These are phyloP conservation scores for Microcebus lehilahytsara DNA, from an alignment of 2,113 vertebrate genomes.

Conservation along the genomic window DNA sequence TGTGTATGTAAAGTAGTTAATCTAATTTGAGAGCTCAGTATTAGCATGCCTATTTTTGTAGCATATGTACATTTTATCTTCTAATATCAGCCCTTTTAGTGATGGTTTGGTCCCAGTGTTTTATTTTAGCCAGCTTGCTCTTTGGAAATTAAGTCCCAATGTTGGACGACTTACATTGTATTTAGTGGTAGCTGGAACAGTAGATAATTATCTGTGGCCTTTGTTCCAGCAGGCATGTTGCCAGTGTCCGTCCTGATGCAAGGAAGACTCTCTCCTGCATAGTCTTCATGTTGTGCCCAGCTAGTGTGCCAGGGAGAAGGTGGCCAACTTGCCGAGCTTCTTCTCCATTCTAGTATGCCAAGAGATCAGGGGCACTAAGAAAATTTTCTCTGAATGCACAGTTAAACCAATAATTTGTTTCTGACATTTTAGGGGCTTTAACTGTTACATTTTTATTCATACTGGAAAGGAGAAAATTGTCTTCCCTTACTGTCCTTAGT, in stretches of 20 bases:
- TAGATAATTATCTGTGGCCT: neutral
- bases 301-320: neutral
- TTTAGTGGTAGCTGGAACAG: neutral
- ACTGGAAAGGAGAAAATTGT: neutral
- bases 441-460: neutral
- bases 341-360: neutral
- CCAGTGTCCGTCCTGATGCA: neutral
- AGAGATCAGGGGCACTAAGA: neutral
- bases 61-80: neutral
- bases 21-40: neutral
- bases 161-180: neutral
- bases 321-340: neutral
- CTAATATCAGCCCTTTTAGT: neutral
- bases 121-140: neutral
- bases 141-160: neutral
- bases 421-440: neutral
- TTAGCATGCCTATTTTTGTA: neutral
- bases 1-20: neutral
- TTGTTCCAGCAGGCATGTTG: neutral
- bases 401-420: neutral
- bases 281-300: neutral
- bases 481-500: neutral
- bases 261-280: neutral
- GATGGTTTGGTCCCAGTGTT: neutral
- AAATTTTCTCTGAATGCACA: neutral